Conservation (phyloP, 2,113 vertebrate species). For the Alligator mississippiensis region DNA sequence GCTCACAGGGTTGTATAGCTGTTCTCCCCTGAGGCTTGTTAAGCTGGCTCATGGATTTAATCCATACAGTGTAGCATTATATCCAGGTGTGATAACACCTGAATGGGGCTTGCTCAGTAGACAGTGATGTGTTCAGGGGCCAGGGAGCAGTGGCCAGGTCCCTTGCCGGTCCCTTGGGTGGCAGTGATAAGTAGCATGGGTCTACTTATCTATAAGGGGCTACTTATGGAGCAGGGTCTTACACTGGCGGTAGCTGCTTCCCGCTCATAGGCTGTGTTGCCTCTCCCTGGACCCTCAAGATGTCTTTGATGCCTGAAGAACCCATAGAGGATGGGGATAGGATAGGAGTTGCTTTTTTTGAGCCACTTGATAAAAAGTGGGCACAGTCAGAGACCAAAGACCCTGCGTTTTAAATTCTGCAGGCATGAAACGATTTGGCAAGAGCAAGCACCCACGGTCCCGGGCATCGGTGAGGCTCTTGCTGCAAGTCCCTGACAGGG, state of each 20-base stretch:
- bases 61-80: fast-evolving
- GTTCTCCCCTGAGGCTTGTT: background rate
- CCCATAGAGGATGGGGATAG: background rate
- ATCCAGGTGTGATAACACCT: slow-evolving; percentile 6
- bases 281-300: background rate
- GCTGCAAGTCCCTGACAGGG: background rate
- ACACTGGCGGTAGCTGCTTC: background rate
- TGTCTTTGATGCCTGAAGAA: background rate
- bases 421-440: background rate
- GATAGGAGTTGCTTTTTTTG: background rate
- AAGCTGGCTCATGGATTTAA: fast-evolving
- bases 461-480: background rate
- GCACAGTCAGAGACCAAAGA: fast-evolving
- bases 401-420: background rate
- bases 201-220: background rate
- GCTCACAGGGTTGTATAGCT: background rate
- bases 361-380: background rate
- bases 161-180: background rate
- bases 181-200: background rate
- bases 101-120: background rate
- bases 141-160: background rate
- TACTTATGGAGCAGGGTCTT: background rate
- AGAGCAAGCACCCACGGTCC: background rate
- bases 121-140: background rate
- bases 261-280: fast-evolving